Evolutionary conservation across 1,140 invertebrate genomes (phyloP), one percentile per base, ranked within the genome.

Genomic region (Drosophila kurseongensis): DNA sequence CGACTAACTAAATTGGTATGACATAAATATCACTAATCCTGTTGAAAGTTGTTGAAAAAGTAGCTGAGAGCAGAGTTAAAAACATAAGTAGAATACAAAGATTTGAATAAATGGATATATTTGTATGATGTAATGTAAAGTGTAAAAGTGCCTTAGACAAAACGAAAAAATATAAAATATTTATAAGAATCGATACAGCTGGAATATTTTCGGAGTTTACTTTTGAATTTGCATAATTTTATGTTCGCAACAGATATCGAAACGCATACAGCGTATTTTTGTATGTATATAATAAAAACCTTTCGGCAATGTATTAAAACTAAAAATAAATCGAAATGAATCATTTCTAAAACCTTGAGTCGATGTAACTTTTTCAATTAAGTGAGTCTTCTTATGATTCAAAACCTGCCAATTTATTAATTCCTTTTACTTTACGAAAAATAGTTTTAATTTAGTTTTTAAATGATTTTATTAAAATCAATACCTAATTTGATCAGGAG

Each of bases 61-160:
- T 80, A 77, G 72, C 42, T 54, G 42, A 48, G 73, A 76, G 51
- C 51, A 65, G 66, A 16, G 42, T 27, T 38, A 51, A 57, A 14
- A 72, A 56, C 57, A 71, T 57, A 58, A 57, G 54, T 56, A 65
- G 50, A 56, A 59, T 51, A 68, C n/a, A 38, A 78, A 23, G 75
- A 58, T 60, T 62, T 73, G 74, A 47, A 47, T 14, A 36, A 65
- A 42, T 35, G 9, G 42, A 7, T 71, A 57, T 56, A 76, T 76
- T 65, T 75, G 71, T 75, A 78, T 83, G 56, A 74, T 29, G 44
- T 66, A 50, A 89, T 16, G 29, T 35, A 80, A 83, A 77, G 76
- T 89, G 75, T 89, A 89, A 88, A 83, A 88, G 83, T 88, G 83
- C 83, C 83, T 88, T 88, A 88, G 83, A 88, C 50, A 80, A 77